Evolutionary conservation across 2,113 vertebrate species (phyloP).

Genomic region (Heloderma charlesbogerti): DNA sequence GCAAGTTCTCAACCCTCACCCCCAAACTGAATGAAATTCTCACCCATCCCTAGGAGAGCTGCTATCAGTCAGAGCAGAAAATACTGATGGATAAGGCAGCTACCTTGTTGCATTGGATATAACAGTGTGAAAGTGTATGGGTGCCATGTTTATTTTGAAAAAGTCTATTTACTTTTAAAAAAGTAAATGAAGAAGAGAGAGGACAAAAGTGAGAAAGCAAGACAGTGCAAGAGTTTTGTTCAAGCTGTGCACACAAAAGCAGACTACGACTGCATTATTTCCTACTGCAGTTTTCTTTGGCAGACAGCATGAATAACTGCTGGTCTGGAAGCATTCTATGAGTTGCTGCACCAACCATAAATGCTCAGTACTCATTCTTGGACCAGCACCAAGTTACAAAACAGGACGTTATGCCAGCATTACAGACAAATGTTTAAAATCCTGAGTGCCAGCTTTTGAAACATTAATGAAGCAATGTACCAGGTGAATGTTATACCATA

Average conservation of each 20-base stretch:
- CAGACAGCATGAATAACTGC: neutral
- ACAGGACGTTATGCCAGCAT: neutral
- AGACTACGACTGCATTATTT: neutral
- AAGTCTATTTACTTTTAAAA: too few species aligned
- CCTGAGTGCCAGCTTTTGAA: neutral
- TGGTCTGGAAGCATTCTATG: neutral
- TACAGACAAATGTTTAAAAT: neutral
- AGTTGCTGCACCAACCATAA: neutral
- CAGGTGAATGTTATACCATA: conserved; percentile 11
- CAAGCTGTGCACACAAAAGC: neutral
- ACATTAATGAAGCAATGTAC: neutral
- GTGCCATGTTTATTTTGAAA: neutral
- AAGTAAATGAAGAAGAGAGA: neutral
- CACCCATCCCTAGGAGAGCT: neutral
- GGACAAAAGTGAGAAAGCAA: neutral
- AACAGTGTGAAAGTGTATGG: neutral
- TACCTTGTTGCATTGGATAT: neutral
- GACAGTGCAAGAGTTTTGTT: neutral
- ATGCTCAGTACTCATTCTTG: neutral
- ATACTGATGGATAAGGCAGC: neutral
- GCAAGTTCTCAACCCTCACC: neutral
- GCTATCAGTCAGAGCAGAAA: neutral
- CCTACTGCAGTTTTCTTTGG: neutral
- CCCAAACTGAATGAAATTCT: neutral
- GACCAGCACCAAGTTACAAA: neutral